Conservation (phyloP, 2,797 vertebrate species). For the Sebastes vulpes region DNA sequence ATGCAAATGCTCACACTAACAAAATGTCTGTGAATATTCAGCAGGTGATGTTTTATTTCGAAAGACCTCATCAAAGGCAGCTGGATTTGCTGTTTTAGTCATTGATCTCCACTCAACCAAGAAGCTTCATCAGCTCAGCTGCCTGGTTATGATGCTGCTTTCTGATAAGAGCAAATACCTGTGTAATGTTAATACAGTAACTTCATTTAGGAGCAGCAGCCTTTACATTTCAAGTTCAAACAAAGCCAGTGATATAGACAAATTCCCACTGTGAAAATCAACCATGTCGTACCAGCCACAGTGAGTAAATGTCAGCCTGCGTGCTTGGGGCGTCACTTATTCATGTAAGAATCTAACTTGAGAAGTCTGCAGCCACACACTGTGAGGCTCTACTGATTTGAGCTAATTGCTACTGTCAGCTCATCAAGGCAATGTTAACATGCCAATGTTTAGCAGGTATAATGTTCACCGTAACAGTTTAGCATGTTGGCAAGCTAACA, state of each 20-base stretch:
- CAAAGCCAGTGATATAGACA: background rate
- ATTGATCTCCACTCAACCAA: slow-evolving; percentile 3
- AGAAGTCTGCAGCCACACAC: background rate
- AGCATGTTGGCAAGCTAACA: background rate
- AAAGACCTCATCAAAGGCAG: slow-evolving; percentile 6
- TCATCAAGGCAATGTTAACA: background rate
- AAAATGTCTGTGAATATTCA: background rate
- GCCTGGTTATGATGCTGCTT: slow-evolving; percentile 25
- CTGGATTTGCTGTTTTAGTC: background rate
- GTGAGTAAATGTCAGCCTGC: slow-evolving; percentile 14
- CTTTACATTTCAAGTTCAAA: slow-evolving; percentile 16
- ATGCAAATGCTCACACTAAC: background rate
- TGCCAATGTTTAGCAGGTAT: background rate
- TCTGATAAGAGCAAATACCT: slow-evolving; percentile 10
- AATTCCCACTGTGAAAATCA: slow-evolving; percentile 5
- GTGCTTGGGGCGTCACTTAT: background rate
- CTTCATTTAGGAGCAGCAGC: background rate
- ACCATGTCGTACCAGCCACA: background rate
- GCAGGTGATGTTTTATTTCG: background rate
- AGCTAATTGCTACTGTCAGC: background rate
- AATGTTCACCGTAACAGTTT: background rate
- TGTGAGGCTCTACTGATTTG: background rate
- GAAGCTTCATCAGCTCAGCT: slow-evolving; percentile 1
- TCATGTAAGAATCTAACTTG: background rate
- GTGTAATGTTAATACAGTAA: background rate